Percentiles rank a stretch among this genome's conserved stretches.
Conservation (phyloP, 2,888 invertebrate species). For the Ochropleura leucogaster region DNA sequence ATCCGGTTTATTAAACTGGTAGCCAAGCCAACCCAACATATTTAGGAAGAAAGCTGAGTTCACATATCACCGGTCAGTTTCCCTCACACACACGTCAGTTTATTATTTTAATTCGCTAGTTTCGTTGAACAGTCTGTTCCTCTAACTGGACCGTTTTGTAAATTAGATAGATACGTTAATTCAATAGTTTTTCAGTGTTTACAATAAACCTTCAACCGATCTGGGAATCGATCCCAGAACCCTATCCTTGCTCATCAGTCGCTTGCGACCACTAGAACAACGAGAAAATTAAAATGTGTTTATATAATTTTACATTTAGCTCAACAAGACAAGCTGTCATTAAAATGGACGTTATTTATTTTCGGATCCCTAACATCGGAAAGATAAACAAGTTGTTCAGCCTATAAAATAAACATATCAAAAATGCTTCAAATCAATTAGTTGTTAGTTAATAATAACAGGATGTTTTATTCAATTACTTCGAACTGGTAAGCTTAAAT, state of each 20-base stretch:
- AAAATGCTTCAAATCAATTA: constrained; percentile 6
- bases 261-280: neutral
- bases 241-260: too few species aligned
- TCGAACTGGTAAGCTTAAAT: neutral
- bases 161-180: too few species aligned
- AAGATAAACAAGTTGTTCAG: constrained; percentile 28
- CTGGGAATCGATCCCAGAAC: neutral
- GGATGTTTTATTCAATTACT: neutral
- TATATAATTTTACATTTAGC: constrained; percentile 10
- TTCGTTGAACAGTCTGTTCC: too few species aligned
- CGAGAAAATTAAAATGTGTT: neutral
- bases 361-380: constrained; percentile 10
- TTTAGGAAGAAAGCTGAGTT: too few species aligned
- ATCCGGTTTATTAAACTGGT: too few species aligned
- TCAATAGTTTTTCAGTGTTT: too few species aligned
- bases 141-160: too few species aligned
- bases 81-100: too few species aligned
- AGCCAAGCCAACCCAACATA: too few species aligned
- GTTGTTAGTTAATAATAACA: constrained; percentile 5
- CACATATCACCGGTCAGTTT: too few species aligned
- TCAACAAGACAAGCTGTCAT: constrained; percentile 32
- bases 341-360: constrained; percentile 28
- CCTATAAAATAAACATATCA: constrained; percentile 30
- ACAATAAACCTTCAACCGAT: too few species aligned
- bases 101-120: too few species aligned